Percentiles rank a stretch among this genome's conserved stretches.
Conservation (phyloP, 2,888 invertebrate species). For the Stenurella melanura region DNA sequence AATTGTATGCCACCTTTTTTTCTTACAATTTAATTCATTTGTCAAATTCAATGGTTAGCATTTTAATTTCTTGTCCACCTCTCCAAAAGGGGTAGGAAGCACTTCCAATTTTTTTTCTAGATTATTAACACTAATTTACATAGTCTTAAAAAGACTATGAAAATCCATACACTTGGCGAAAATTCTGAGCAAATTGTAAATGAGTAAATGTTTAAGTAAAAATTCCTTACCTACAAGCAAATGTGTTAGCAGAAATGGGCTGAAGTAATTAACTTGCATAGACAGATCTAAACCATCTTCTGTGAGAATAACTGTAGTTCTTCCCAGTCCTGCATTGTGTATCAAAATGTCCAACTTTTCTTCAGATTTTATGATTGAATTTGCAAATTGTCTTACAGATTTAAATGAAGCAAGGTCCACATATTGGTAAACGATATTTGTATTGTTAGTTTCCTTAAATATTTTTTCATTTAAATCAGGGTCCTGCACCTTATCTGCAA, state of each 20-base stretch:
- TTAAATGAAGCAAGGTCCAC: slow-evolving; percentile 76
- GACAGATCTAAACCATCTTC: slow-evolving; percentile 77
- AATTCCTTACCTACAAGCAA: slow-evolving; percentile 74
- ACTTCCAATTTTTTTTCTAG: too few species aligned
- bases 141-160: too few species aligned
- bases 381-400: slow-evolving; percentile 78
- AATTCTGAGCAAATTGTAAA: too few species aligned
- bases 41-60: too few species aligned
- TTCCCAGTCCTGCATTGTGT: slow-evolving; percentile 80
- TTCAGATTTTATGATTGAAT: slow-evolving; percentile 75
- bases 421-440: slow-evolving; percentile 70
- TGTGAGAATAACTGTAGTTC: slow-evolving; percentile 73
- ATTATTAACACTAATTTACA: too few species aligned
- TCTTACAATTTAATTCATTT: too few species aligned
- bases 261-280: slow-evolving; percentile 82
- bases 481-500: slow-evolving; percentile 71
- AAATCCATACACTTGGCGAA: too few species aligned
- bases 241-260: slow-evolving; percentile 81
- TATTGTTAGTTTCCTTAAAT: slow-evolving; percentile 64
- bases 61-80: too few species aligned
- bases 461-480: slow-evolving; percentile 61
- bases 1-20: too few species aligned
- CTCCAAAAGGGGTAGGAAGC: too few species aligned
- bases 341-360: slow-evolving; percentile 78
- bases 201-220: too few species aligned